Evolutionary conservation across 1,140 invertebrate species (phyloP).

Genomic region (Batillaria attramentaria): DNA sequence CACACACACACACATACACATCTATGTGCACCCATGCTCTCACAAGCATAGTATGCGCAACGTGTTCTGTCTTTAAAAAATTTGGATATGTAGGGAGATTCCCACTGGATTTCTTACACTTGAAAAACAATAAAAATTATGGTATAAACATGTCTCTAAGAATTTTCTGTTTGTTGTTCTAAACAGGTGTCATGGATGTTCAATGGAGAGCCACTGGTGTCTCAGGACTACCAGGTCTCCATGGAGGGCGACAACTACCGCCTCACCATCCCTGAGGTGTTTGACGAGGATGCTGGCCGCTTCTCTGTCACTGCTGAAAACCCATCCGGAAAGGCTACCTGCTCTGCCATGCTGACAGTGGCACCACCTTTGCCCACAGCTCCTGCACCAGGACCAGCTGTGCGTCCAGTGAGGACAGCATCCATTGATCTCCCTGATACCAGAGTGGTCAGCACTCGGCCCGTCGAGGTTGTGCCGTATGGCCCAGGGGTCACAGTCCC

Average conservation of each 20-base stretch:
- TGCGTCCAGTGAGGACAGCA: slow-evolving; percentile 19
- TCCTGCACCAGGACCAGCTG: slow-evolving; percentile 27
- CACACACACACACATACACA: too few relatives aligned
- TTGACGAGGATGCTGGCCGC: slow-evolving; percentile 69
- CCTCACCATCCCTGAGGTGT: slow-evolving; percentile 74
- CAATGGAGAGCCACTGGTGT: slow-evolving; percentile 80
- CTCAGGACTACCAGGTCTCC: slow-evolving; percentile 81
- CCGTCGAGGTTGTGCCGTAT: neutral
- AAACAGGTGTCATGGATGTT: slow-evolving; percentile 83
- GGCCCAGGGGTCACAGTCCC: neutral
- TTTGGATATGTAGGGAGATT: too few relatives aligned
- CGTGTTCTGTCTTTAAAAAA: too few relatives aligned
- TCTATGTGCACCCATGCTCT: too few relatives aligned
- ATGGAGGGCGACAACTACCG: slow-evolving; percentile 80
- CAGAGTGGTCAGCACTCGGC: neutral
- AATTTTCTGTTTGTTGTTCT: slow-evolving; percentile 38
- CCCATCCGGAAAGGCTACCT: slow-evolving; percentile 73
- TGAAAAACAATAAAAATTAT: too few relatives aligned
- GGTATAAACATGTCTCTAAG: too few relatives aligned
- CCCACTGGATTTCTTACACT: too few relatives aligned
- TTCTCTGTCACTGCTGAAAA: slow-evolving; percentile 72
- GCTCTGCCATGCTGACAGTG: slow-evolving; percentile 68
- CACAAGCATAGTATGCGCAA: too few relatives aligned
- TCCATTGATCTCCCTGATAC: slow-evolving; percentile 34
- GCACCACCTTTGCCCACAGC: slow-evolving; percentile 61